phyloP scores from a whole-genome alignment of 2,888 invertebrate species.

The Argyresthia goedartella region DNA sequence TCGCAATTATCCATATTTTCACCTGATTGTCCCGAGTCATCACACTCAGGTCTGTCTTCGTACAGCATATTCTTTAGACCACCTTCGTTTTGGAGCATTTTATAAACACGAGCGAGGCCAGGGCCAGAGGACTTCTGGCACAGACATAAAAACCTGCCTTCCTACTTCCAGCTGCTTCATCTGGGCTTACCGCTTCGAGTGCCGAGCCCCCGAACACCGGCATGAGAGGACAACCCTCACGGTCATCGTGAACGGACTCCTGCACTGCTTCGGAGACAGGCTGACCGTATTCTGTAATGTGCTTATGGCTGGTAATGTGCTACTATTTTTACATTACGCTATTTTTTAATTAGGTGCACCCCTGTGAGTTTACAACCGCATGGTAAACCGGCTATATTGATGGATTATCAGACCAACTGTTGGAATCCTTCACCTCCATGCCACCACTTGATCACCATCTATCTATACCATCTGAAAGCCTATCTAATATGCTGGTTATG shows the following conservation, averaged over 20 bases:
- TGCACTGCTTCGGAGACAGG: conserved; percentile 30
- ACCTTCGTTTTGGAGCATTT: background rate
- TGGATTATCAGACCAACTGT: too few species aligned
- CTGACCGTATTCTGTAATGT: conserved; percentile 24
- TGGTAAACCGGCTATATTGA: too few species aligned
- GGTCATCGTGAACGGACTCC: conserved; percentile 26
- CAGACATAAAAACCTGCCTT: background rate
- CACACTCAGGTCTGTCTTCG: too few species aligned
- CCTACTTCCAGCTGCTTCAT: conserved; percentile 35
- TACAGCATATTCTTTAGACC: too few species aligned
- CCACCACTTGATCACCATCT: too few species aligned
- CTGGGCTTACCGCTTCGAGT: conserved; percentile 52
- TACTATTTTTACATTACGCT: background rate
- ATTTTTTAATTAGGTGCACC: too few species aligned
- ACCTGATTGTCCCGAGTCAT: too few species aligned
- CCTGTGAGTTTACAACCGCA: too few species aligned
- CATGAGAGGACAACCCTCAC: conserved; percentile 40
- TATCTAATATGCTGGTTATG: too few species aligned
- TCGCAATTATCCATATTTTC: too few species aligned
- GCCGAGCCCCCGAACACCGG: conserved; percentile 36
- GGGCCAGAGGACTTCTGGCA: background rate
- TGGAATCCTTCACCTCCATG: too few species aligned
- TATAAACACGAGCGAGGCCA: background rate
- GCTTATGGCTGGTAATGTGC: conserved; percentile 38
- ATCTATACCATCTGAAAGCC: too few species aligned